phyloP scores from a whole-genome alignment of 2,113 vertebrate species.

The Taurulus bubalis region DNA sequence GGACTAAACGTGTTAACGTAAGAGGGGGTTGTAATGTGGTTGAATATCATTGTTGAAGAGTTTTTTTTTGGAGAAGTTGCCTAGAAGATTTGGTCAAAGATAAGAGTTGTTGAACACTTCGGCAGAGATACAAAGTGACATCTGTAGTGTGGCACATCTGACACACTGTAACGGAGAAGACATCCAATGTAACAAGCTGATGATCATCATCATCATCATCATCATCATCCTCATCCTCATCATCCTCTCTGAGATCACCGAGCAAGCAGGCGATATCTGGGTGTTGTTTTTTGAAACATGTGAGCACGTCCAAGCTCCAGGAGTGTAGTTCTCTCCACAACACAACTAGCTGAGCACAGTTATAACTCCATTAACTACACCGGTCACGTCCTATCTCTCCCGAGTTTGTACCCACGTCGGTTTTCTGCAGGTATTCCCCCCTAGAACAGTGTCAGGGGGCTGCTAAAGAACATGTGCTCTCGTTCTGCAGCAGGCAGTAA shows the following conservation, averaged over 20 bases:
- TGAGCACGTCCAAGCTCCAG: not conserved
- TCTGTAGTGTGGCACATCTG: conserved; percentile 34
- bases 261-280: not conserved
- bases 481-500: conserved; percentile 17
- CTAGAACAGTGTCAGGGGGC: not conserved
- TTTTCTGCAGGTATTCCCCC: conserved; percentile 56
- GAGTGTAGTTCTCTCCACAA: not conserved
- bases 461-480: conserved; percentile 21
- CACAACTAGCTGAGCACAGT: conserved; percentile 4
- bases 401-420: conserved; percentile 52
- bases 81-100: too few relatives aligned
- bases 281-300: not conserved
- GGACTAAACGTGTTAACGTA: not conserved
- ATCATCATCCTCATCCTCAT: not conserved
- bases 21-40: too few relatives aligned
- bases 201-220: not conserved
- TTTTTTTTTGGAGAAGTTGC: too few relatives aligned
- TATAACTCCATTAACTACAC: conserved; percentile 42
- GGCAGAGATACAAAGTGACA: conserved; percentile 22
- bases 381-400: conserved; percentile 60
- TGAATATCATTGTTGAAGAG: too few relatives aligned
- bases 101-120: too few relatives aligned
- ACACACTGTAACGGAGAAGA: not conserved
- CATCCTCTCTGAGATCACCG: not conserved
- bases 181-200: not conserved